These are phyloP conservation scores for Paramisgurnus dabryanus DNA, from an alignment of 2,113 vertebrate species.

Conservation along the genomic window DNA sequence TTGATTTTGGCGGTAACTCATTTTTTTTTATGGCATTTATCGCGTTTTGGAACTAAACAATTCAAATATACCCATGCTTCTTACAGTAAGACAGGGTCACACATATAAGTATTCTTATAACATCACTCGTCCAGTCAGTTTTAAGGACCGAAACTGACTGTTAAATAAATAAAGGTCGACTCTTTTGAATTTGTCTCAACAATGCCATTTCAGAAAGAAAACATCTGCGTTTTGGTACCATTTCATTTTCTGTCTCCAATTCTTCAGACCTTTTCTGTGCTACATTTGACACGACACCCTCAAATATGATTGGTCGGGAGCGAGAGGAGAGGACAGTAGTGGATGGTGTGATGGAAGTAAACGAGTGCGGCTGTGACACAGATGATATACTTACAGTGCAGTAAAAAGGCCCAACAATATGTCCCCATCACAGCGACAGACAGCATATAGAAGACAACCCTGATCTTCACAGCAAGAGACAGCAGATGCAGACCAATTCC, in stretches of 20 bases:
- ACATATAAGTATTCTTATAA: too few species aligned
- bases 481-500: neutral
- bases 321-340: neutral
- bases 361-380: neutral
- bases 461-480: neutral
- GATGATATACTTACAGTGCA: neutral
- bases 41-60: too few species aligned
- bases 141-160: too few species aligned
- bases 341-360: slow-evolving; percentile 7
- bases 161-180: too few species aligned
- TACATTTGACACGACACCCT: neutral
- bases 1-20: too few species aligned
- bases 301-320: neutral
- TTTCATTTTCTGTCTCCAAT: neutral
- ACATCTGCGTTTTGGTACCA: neutral
- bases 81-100: too few species aligned
- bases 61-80: too few species aligned
- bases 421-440: neutral
- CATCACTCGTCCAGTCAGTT: too few species aligned
- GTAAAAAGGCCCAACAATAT: neutral
- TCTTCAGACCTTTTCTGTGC: neutral
- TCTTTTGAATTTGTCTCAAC: neutral
- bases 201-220: neutral
- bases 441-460: neutral
- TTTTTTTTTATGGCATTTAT: too few species aligned